Conservation (phyloP, 1,140 invertebrate species). For the Dendroctonus valens region DNA sequence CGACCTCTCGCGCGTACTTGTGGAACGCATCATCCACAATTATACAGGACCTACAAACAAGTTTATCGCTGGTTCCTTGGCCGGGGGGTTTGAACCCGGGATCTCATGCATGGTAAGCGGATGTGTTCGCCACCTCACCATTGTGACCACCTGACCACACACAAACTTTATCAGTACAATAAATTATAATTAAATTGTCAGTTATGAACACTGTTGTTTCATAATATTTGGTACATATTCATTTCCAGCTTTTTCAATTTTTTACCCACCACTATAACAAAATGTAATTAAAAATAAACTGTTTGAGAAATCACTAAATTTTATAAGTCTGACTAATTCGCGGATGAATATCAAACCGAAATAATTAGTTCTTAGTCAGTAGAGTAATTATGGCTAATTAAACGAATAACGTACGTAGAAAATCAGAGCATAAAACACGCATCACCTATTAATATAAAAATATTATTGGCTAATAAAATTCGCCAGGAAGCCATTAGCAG, state of each 20-base stretch:
- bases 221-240: neutral
- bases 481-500: constrained; percentile 1
- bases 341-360: neutral
- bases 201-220: neutral
- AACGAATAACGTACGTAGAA: constrained; percentile 4
- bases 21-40: too few species aligned
- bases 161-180: too few species aligned
- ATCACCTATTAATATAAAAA: constrained; percentile 5
- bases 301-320: neutral
- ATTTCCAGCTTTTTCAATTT: neutral
- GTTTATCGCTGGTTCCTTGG: too few species aligned
- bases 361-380: neutral
- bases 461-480: constrained; percentile 1
- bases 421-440: constrained; percentile 15
- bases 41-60: too few species aligned
- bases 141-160: too few species aligned
- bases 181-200: too few species aligned
- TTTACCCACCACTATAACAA: neutral
- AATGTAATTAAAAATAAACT: neutral
- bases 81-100: too few species aligned
- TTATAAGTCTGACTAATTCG: neutral
- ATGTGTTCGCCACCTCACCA: too few species aligned
- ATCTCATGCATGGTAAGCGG: too few species aligned
- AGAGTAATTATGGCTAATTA: constrained; percentile 12
- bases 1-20: too few species aligned